A percentile compares a stretch with the other conserved stretches of the same genome.
Conservation (phyloP, 92 coral and sea anemone genomes). For the Montipora capitata region DNA sequence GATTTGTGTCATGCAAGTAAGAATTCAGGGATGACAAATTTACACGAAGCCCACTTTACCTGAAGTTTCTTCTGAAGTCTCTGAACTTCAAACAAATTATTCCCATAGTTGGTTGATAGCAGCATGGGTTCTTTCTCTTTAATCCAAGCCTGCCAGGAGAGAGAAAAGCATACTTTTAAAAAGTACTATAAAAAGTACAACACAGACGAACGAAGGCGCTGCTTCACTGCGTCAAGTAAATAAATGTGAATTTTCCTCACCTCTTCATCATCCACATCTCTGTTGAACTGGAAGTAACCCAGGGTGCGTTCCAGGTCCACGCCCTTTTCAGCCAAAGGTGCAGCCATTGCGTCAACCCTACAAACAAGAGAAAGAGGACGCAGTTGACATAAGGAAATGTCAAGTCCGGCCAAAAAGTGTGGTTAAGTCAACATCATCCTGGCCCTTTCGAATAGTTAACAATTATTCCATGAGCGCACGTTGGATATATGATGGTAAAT, state of each 20-base stretch:
- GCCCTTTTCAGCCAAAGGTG: constrained; percentile 89
- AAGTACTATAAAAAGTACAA: neutral
- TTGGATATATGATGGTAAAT: no score
- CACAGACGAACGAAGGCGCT: neutral
- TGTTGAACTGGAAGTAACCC: constrained; percentile 97
- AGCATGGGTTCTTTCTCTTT: constrained; percentile 96
- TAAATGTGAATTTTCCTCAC: constrained; percentile 32
- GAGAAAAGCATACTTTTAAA: neutral
- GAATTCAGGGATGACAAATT: neutral
- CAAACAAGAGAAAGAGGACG: neutral
- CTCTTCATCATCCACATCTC: constrained; percentile 99
- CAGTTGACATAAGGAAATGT: neutral
- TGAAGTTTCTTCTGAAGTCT: constrained; percentile 94
- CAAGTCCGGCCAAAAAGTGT: no score
- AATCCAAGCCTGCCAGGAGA: constrained; percentile 85
- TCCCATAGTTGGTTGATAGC: constrained; percentile 95
- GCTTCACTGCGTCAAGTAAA: neutral
- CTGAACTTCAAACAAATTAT: constrained; percentile 97
- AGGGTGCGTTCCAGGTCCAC: constrained; percentile 94
- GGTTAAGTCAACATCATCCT: no score
- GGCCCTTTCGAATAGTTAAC: no score
- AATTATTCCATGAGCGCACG: no score
- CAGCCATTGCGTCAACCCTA: constrained; percentile 95
- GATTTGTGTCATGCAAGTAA: neutral
- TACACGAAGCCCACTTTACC: constrained; percentile 20